Base-by-base conservation (phyloP, 2,797 vertebrate genomes). In the Karalla daura region DNA sequence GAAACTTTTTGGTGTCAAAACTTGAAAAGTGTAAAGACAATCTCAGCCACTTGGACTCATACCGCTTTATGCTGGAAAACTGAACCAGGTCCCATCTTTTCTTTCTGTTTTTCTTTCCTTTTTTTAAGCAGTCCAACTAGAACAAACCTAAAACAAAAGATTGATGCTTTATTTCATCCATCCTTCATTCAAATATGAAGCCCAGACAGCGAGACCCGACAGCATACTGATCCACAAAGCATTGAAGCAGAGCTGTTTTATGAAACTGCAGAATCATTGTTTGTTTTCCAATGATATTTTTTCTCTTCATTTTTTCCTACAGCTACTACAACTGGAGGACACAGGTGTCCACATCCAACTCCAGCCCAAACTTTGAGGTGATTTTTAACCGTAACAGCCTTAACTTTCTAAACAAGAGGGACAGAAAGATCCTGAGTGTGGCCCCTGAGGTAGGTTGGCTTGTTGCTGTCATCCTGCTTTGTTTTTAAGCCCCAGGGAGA, bases 271-370 rank as follows among this genome's bases (percentile, higher is more conserved):
- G n/a, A n/a, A n/a, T n/a, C n/a, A n/a, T n/a, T n/a, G n/a, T n/a
- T n/a, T n/a, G n/a, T n/a, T n/a, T n/a, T n/a, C n/a, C n/a, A n/a
- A n/a, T n/a, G n/a, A n/a, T n/a, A n/a, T n/a, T n/a, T n/a, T n/a
- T n/a, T n/a, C n/a, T n/a, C n/a, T n/a, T n/a, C n/a, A n/a, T 40
- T 69, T 63, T 44, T 65, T 75, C 80, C 79, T 60, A n/a, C 75
- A 98, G 95, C 81, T 97, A 94, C 92, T 96, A 95, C 90, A 96
- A 97, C 89, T 95, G 96, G 95, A 90, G 92, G 70, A 95, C 88
- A 17, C 94, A 94, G 56, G 68, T 89, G 66, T 91, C 90, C 70
- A 63, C 89, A 17, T 94, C 91, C 60, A 94, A 91, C 78, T 86
- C 91, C 47, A 97, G 92, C 75, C 83, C 88, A 10, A 96, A 96